phyloP scores from a whole-genome alignment of 1,140 invertebrate species.

The Metaphire vulgaris region DNA sequence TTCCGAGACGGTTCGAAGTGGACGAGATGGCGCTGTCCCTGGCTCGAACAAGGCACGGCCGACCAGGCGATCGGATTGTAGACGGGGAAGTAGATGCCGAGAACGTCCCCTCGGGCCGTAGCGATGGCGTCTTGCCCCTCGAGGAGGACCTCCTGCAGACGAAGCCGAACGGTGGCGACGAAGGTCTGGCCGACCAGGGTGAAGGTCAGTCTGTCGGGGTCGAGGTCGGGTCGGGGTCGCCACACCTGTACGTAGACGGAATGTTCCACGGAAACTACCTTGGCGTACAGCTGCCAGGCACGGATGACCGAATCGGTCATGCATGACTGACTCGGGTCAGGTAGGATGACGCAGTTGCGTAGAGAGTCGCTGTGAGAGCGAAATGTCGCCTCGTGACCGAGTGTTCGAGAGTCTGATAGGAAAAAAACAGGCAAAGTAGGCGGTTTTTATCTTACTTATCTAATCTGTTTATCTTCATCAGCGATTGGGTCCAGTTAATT shows the following conservation, averaged over 20 bases:
- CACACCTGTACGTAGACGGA: constrained; percentile 16
- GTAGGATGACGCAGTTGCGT: constrained; percentile 12
- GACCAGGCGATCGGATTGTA: constrained; percentile 25
- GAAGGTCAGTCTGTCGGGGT: not conserved
- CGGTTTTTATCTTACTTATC: too few relatives aligned
- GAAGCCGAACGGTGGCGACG: constrained; percentile 11
- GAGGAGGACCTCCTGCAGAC: constrained; percentile 6
- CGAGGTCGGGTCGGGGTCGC: not conserved
- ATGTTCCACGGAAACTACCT: constrained; percentile 24
- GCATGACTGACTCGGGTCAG: constrained; percentile 26
- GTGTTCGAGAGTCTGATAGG: constrained; percentile 22
- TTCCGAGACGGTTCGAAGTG: not conserved
- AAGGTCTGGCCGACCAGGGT: constrained; percentile 29
- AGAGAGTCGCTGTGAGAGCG: constrained; percentile 11
- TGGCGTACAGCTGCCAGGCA: constrained; percentile 27
- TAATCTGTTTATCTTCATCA: too few relatives aligned
- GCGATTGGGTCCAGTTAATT: too few relatives aligned
- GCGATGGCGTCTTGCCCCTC: constrained; percentile 13
- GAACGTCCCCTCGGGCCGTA: constrained; percentile 18
- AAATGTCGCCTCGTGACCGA: constrained; percentile 23
- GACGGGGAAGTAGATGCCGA: constrained; percentile 26
- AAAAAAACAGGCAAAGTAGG: too few relatives aligned
- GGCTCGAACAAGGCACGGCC: constrained; percentile 25
- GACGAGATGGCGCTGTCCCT: constrained; percentile 4
- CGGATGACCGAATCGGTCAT: constrained; percentile 14